phyloP scores from a whole-genome alignment of 2,797 vertebrate species.

The Crenuchus spilurus region DNA sequence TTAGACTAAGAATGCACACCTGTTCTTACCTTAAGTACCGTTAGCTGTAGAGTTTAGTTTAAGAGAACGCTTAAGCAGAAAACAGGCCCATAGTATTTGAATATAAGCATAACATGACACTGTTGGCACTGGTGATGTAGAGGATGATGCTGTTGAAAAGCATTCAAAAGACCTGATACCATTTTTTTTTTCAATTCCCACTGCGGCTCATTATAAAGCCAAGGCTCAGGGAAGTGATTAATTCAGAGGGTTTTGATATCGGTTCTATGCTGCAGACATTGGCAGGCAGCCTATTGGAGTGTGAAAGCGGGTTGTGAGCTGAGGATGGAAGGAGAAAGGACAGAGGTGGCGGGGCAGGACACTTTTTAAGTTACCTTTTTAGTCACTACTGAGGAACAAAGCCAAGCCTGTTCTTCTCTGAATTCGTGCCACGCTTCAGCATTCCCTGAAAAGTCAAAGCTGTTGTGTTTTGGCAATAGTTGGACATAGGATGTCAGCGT shows the following conservation, averaged over 20 bases:
- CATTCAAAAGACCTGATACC: constrained; percentile 52
- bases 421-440: constrained; percentile 39
- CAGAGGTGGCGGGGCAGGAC: constrained; percentile 39
- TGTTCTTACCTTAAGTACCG: background rate
- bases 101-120: background rate
- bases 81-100: constrained; percentile 1
- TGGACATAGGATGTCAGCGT: background rate
- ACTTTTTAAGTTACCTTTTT: constrained; percentile 49
- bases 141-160: constrained; percentile 24
- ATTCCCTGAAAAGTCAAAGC: constrained; percentile 23
- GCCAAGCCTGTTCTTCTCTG: constrained; percentile 53
- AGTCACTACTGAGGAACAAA: constrained; percentile 58
- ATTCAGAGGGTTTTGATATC: constrained; percentile 77
- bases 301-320: constrained; percentile 59
- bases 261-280: constrained; percentile 74
- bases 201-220: constrained; percentile 81
- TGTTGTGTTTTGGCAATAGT: constrained; percentile 1
- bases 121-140: constrained; percentile 1
- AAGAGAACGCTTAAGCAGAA: background rate
- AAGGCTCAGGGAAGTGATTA: constrained; percentile 74
- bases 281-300: constrained; percentile 57
- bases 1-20: background rate
- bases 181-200: constrained; percentile 69
- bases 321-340: constrained; percentile 49
- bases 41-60: background rate